phyloP scores from a whole-genome alignment of 1,140 invertebrate genomes.

The Conus ventricosus region DNA sequence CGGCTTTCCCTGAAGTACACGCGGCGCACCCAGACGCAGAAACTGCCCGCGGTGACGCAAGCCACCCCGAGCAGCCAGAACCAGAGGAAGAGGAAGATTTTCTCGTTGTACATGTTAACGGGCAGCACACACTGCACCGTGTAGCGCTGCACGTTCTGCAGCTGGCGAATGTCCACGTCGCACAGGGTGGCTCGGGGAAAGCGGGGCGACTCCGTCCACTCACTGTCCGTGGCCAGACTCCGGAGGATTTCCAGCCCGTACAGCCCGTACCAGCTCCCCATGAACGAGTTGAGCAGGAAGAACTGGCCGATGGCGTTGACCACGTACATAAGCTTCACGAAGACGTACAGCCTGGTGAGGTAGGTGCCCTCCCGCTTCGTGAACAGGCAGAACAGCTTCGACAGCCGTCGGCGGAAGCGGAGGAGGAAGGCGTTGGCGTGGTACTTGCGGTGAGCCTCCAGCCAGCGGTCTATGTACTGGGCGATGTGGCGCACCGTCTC shows the following conservation, averaged over 20 bases:
- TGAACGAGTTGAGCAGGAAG: conserved; percentile 66
- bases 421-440: conserved; percentile 58
- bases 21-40: conserved; percentile 64
- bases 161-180: conserved; percentile 76
- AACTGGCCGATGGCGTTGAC: conserved; percentile 66
- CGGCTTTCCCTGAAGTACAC: conserved; percentile 56
- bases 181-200: conserved; percentile 77
- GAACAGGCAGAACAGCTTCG: conserved; percentile 50
- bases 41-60: conserved; percentile 71
- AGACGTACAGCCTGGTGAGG: conserved; percentile 74
- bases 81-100: conserved; percentile 75
- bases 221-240: neutral
- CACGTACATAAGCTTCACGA: conserved; percentile 63
- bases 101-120: conserved; percentile 78
- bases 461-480: conserved; percentile 66
- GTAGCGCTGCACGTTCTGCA: conserved; percentile 69
- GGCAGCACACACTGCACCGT: conserved; percentile 77
- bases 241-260: conserved; percentile 43
- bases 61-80: conserved; percentile 66
- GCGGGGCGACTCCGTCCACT: neutral
- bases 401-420: conserved; percentile 60
- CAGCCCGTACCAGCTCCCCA: conserved; percentile 46
- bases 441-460: conserved; percentile 68
- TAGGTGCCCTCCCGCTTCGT: conserved; percentile 75
- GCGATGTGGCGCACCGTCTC: conserved; percentile 64